phyloP scores from a whole-genome alignment of 2,888 invertebrate species.

The Sesia bembeciformis region DNA sequence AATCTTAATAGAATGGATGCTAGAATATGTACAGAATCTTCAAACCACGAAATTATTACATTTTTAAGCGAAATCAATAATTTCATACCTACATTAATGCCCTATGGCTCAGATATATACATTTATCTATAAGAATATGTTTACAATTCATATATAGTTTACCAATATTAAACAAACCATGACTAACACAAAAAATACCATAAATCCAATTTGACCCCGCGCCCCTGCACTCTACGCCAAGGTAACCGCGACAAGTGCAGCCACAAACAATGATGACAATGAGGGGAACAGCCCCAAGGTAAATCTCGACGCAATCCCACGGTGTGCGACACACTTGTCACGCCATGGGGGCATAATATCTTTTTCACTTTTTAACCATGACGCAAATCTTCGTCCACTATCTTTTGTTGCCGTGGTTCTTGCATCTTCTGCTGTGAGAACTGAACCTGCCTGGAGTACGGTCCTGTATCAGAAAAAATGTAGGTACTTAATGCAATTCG shows the following conservation, averaged over 20 bases:
- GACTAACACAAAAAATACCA: background rate
- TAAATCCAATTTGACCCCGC: constrained; percentile 12
- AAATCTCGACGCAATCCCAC: background rate
- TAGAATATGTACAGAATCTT: no score
- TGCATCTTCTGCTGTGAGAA: constrained; percentile 41
- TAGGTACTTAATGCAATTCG: no score
- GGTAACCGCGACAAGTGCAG: constrained; percentile 40
- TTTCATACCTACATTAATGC: no score
- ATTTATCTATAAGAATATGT: no score
- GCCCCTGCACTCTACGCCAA: constrained; percentile 7
- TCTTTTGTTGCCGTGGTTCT: background rate
- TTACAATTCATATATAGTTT: no score
- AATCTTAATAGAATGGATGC: no score
- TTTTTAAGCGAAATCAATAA: no score
- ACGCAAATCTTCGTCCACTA: constrained; percentile 22
- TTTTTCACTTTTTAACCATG: constrained; percentile 37
- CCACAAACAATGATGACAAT: constrained; percentile 36
- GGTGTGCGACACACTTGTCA: constrained; percentile 41
- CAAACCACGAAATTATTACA: no score
- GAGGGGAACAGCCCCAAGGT: constrained; percentile 9
- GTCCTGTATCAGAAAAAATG: no score
- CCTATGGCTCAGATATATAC: no score
- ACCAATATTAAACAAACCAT: background rate
- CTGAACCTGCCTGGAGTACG: background rate
- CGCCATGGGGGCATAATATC: constrained; percentile 33